phyloP scores from a whole-genome alignment of 2,113 vertebrate genomes.

The Ardeotis arabs region DNA sequence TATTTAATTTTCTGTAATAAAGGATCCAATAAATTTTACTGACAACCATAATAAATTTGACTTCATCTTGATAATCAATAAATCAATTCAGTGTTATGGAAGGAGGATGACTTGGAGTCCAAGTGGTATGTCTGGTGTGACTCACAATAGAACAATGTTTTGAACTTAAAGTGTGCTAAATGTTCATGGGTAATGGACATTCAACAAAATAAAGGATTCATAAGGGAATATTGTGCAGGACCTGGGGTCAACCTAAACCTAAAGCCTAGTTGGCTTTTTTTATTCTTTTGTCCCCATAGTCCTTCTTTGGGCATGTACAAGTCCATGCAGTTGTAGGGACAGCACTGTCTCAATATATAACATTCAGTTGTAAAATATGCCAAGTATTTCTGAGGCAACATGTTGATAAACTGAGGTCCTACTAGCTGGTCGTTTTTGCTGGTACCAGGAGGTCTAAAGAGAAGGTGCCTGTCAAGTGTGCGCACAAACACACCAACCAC shows the following conservation, averaged over 20 bases:
- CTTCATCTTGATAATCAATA: not conserved
- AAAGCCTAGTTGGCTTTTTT: not conserved
- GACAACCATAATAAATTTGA: not conserved
- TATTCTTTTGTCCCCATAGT: not conserved
- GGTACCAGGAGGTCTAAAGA: not conserved
- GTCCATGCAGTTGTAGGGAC: not conserved
- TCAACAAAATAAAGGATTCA: not conserved
- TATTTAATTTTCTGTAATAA: not conserved
- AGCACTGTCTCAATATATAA: not conserved
- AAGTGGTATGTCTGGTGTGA: not conserved
- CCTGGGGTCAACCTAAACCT: not conserved
- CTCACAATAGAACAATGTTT: not conserved
- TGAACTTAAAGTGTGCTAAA: not conserved
- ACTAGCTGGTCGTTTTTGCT: not conserved
- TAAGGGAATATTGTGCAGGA: not conserved
- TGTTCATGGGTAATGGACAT: not conserved
- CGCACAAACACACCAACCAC: not conserved
- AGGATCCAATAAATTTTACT: not conserved
- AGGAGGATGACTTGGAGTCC: not conserved
- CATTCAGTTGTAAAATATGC: not conserved
- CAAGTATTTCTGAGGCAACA: not conserved
- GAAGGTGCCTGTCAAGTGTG: not conserved
- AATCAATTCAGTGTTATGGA: not conserved
- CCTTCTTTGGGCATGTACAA: fast-evolving
- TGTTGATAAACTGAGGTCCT: not conserved